Evolutionary conservation across 2,113 vertebrate species (phyloP).

Genomic region (Osmerus eperlanus): DNA sequence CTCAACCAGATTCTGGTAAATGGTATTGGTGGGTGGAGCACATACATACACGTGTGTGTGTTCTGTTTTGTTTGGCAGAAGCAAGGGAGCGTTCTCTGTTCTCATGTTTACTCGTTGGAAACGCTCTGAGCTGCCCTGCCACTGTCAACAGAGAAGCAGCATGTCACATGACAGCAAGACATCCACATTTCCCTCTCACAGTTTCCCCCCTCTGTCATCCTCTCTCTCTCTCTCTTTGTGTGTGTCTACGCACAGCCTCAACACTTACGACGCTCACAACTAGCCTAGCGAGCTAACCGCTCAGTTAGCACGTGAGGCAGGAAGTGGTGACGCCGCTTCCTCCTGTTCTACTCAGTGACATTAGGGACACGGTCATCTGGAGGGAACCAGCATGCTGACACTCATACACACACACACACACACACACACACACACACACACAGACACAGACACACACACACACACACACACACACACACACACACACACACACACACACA

Average conservation of each 20-base stretch:
- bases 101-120: conserved; percentile 57
- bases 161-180: too few relatives aligned
- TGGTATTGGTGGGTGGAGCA: background rate
- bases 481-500: background rate
- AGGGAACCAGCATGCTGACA: background rate
- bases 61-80: conserved; percentile 57
- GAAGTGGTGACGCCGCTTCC: background rate
- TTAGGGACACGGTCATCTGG: background rate
- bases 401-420: conserved; percentile 6
- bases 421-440: conserved; percentile 1
- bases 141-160: too few relatives aligned
- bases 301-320: background rate
- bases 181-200: too few relatives aligned
- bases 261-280: too few relatives aligned
- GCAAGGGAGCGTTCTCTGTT: conserved; percentile 39
- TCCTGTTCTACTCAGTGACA: background rate
- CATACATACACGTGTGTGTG: conserved; percentile 15
- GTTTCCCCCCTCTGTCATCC: background rate
- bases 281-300: too few relatives aligned
- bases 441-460: conserved; percentile 7
- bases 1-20: too few relatives aligned
- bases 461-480: conserved; percentile 3
- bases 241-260: too few relatives aligned
- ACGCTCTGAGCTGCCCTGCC: conserved; percentile 8
- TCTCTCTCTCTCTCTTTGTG: too few relatives aligned